phyloP scores from a whole-genome alignment of 2,113 vertebrate species.

The Hystrix brachyura region DNA sequence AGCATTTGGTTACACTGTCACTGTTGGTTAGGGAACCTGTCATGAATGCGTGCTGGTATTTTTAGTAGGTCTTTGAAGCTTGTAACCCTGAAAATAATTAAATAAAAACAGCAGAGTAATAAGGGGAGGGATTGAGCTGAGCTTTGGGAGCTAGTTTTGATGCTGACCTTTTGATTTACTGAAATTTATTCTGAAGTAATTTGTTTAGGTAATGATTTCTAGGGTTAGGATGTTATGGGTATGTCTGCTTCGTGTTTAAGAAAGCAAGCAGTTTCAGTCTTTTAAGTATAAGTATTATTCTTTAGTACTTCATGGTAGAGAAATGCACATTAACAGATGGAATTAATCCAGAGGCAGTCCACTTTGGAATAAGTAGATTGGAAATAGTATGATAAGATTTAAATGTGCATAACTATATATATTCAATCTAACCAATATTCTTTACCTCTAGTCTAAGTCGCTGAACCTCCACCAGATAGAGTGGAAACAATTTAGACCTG shows the following conservation, averaged over 20 bases:
- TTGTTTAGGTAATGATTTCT: slow-evolving; percentile 15
- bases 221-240: neutral
- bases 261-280: neutral
- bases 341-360: neutral
- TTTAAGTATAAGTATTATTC: neutral
- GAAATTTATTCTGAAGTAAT: slow-evolving; percentile 34
- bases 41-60: neutral
- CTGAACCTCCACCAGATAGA: too few species aligned
- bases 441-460: neutral
- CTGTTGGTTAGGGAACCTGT: neutral
- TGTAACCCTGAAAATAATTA: neutral
- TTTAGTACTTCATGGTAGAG: neutral
- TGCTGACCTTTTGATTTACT: neutral
- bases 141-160: neutral
- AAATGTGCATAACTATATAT: slow-evolving; percentile 13
- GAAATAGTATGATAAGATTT: neutral
- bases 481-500: neutral
- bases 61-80: neutral
- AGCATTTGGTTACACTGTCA: neutral
- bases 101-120: neutral
- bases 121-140: neutral
- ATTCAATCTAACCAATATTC: neutral
- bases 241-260: neutral
- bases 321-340: neutral
- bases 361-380: slow-evolving; percentile 19